phyloP scores from a whole-genome alignment of 2,113 vertebrate genomes.

The Tonatia bakeri region DNA sequence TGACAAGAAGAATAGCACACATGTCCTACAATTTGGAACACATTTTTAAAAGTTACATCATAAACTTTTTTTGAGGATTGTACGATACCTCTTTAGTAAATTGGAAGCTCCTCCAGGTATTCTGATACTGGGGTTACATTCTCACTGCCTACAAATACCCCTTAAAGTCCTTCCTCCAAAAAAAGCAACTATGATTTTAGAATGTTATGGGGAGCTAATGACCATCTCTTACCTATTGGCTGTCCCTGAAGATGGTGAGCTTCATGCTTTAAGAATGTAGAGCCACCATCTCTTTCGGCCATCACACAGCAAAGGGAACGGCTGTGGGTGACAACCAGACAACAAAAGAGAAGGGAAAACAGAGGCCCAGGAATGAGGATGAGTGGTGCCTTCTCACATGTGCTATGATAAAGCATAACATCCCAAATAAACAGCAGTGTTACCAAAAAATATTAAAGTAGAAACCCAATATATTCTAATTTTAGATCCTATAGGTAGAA shows the following conservation, averaged over 20 bases:
- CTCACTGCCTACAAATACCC: neutral
- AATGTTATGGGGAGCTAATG: neutral
- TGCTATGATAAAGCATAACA: neutral
- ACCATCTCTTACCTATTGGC: neutral
- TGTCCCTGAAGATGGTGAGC: neutral
- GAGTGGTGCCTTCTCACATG: neutral
- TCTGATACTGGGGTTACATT: neutral
- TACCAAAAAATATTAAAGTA: neutral
- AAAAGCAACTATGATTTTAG: neutral
- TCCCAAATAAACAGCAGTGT: neutral
- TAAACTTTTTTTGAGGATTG: neutral
- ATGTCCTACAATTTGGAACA: neutral
- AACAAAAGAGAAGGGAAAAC: neutral
- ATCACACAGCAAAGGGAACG: neutral
- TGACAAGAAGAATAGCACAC: neutral
- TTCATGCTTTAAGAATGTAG: neutral
- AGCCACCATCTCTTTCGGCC: neutral
- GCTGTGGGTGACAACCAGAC: neutral
- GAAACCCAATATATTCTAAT: neutral
- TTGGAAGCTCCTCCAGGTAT: neutral
- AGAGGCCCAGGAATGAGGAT: neutral
- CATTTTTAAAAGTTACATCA: neutral
- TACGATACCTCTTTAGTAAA: neutral
- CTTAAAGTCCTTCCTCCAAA: neutral
- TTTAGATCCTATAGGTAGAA: neutral